These are phyloP conservation scores for Sphaerophoria taeniata DNA, from an alignment of 2,888 invertebrate genomes.

Conservation along the genomic window DNA sequence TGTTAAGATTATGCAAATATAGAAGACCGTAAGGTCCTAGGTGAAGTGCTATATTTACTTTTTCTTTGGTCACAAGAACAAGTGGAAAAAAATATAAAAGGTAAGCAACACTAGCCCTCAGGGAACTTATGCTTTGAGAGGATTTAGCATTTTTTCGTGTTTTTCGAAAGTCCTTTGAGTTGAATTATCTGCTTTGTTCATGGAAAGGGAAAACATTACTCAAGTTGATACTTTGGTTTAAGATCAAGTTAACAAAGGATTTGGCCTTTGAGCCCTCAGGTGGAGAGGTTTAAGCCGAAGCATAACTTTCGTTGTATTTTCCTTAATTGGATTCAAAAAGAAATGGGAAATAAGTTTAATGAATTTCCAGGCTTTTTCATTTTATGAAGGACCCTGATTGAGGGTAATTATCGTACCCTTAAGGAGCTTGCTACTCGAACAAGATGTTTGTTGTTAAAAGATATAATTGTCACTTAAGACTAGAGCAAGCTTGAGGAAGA, in stretches of 20 bases:
- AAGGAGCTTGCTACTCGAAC: too few species aligned
- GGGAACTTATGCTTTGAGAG: constrained; percentile 5
- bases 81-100: not conserved
- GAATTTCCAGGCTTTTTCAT: too few species aligned
- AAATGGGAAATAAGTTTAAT: too few species aligned
- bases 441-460: too few species aligned
- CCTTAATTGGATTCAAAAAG: not conserved
- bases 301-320: not conserved
- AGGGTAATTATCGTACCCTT: too few species aligned
- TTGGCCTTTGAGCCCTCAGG: not conserved
- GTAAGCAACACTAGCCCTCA: constrained; percentile 15
- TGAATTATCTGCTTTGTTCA: not conserved
- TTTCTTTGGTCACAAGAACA: not conserved
- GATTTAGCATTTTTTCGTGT: constrained; percentile 3
- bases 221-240: constrained; percentile 5
- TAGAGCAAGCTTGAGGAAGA: too few species aligned
- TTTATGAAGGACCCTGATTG: too few species aligned
- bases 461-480: too few species aligned
- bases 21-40: not conserved
- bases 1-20: constrained; percentile 54
- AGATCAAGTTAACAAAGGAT: not conserved
- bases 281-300: not conserved
- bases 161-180: constrained; percentile 5
- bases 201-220: not conserved
- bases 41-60: not conserved